phyloP scores from a whole-genome alignment of 2,113 vertebrate species.

The Ceuthmochares aereus region DNA sequence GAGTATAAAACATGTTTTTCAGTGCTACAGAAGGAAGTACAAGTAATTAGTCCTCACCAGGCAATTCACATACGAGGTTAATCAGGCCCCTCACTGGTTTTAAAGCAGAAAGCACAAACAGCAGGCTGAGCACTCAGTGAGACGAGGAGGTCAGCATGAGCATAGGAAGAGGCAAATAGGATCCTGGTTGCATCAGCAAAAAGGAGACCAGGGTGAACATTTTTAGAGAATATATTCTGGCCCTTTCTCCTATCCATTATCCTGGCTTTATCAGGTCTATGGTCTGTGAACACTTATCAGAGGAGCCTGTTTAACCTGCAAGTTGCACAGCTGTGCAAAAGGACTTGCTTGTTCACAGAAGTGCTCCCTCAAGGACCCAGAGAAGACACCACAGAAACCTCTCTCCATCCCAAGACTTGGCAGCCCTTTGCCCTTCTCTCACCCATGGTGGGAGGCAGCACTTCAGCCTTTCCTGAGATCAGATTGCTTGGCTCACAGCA shows the following conservation, averaged over 20 bases:
- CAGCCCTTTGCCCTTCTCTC: background rate
- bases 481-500: background rate
- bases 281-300: background rate
- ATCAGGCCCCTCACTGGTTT: conserved; percentile 39
- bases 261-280: background rate
- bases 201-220: background rate
- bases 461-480: background rate
- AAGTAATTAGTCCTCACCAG: conserved; percentile 71
- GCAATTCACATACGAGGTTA: conserved; percentile 53
- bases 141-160: background rate
- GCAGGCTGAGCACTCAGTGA: background rate
- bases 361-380: background rate
- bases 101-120: conserved; percentile 52
- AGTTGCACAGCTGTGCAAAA: background rate
- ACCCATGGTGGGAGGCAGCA: fast-evolving
- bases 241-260: background rate
- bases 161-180: background rate
- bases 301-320: background rate
- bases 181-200: background rate
- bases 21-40: conserved; percentile 74
- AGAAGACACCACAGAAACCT: background rate
- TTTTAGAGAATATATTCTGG: background rate
- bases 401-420: background rate
- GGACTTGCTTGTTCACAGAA: background rate
- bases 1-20: conserved; percentile 75